Percentiles rank a stretch among this genome's conserved stretches.
These are phyloP conservation scores for Hybos culiciformis DNA, from an alignment of 2,888 invertebrate species.

Conservation along the genomic window DNA sequence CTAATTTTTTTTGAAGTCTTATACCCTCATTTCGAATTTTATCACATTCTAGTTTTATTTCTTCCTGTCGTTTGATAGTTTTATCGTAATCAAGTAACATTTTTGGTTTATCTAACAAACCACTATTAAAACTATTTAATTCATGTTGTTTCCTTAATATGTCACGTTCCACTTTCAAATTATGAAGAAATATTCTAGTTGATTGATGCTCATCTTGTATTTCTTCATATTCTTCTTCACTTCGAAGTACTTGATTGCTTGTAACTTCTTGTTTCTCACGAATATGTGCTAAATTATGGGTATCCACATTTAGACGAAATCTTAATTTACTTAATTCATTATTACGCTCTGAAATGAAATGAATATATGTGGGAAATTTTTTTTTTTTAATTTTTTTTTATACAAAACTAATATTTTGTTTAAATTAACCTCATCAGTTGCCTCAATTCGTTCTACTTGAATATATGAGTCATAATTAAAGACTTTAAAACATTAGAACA, in stretches of 20 bases:
- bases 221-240: constrained; percentile 9
- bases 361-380: not conserved
- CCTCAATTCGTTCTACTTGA: too few relatives aligned
- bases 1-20: too few relatives aligned
- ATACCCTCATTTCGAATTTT: too few relatives aligned
- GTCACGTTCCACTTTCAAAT: constrained; percentile 19
- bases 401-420: too few relatives aligned
- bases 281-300: constrained; percentile 25
- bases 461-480: too few relatives aligned
- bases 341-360: constrained; percentile 20
- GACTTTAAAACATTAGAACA: too few relatives aligned
- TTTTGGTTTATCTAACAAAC: constrained; percentile 24
- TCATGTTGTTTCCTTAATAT: constrained; percentile 16
- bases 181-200: constrained; percentile 17
- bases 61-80: constrained; percentile 15
- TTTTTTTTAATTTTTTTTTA: too few relatives aligned
- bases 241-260: constrained; percentile 10
- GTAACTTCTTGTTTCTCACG: constrained; percentile 23
- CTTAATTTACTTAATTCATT: constrained; percentile 21
- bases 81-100: constrained; percentile 26
- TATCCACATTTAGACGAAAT: constrained; percentile 18
- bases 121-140: constrained; percentile 22
- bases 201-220: not conserved
- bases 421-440: too few relatives aligned
- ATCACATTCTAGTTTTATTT: too few relatives aligned